Percentiles rank a stretch among this genome's conserved stretches.
Evolutionary conservation across 92 coral and sea anemone genomes (phyloP).

Genomic region (Micromussa lordhowensis): DNA sequence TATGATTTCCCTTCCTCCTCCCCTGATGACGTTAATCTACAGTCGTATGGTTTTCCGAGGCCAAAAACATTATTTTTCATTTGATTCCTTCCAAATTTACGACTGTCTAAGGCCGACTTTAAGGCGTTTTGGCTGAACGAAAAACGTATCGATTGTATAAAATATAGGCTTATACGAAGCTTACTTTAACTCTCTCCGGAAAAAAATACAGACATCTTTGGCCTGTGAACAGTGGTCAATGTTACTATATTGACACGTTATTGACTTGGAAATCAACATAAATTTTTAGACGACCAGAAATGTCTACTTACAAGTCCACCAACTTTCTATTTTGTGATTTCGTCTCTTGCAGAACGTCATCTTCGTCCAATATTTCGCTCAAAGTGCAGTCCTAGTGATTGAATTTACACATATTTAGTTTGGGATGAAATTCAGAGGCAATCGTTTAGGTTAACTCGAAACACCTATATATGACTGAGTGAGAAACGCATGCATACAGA

Average conservation of each 20-base stretch:
- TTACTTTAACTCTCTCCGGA: neutral
- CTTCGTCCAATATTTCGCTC: slow-evolving; percentile 93
- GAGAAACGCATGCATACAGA: slow-evolving; percentile 13
- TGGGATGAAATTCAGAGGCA: neutral
- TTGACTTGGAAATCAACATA: neutral
- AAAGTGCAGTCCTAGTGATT: slow-evolving; percentile 86
- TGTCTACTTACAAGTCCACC: slow-evolving; percentile 91
- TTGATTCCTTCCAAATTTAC: neutral
- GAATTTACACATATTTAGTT: neutral
- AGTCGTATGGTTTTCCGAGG: neutral
- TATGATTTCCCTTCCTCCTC: slow-evolving; percentile 11
- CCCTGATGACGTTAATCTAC: slow-evolving; percentile 4
- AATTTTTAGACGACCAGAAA: neutral
- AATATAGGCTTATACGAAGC: neutral
- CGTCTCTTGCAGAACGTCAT: slow-evolving; percentile 98
- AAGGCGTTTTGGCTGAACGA: neutral
- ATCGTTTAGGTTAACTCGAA: slow-evolving; percentile 8
- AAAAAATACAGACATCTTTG: neutral
- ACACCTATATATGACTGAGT: neutral
- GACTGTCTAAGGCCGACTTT: neutral
- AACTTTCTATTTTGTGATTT: slow-evolving; percentile 99
- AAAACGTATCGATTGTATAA: neutral
- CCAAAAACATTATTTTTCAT: neutral
- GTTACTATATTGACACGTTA: neutral
- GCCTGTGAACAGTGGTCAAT: neutral